Base-by-base conservation (phyloP, 2,113 vertebrate genomes). In the Drymodes brunneopygia region DNA sequence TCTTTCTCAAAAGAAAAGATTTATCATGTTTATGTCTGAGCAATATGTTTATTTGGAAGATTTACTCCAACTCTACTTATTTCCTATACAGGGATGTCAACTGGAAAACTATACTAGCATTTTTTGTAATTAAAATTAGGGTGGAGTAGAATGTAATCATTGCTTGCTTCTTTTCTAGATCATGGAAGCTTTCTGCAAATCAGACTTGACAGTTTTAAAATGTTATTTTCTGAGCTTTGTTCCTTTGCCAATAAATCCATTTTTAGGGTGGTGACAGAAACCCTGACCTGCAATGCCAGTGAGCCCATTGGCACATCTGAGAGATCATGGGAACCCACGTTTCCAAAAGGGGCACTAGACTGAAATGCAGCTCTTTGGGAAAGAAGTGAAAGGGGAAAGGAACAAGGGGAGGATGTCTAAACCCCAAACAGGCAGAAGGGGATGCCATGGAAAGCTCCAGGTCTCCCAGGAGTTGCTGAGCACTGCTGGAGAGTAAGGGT, bases 61-160 rank as follows among this genome's bases (percentile, higher is more conserved):
- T 92, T 95, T 94, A 87, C n/a, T 93, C 57, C 82, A 81, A 83
- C 67, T 75, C 79, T 51, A 79, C 62, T 83, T 67, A 89, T 78
- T 96, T 96, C 90, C 81, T 94, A 93, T 77, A 84, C 47, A 33
- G 47, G 56, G 90, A 88, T 88, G 64, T 88, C 94, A 94, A 92
- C 72, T 93, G 64, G 79, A 96, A 96, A 89, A 70, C 85, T 54
- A 91, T 42, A 94, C 80, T 51, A 84, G 60, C 56, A 91, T 90
- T 96, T 95, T 93, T 92, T 88, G 70, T 90, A 92, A 96, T 95
- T 91, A 95, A 93, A 97, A 94, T 88, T 78, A 94, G 94, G 94
- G 92, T 81, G 92, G 88, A 90, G 88, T 60, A 94, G 81, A 96
- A 95, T 3, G 27, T 36, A 92, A 93, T 88, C 64, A 88, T 47